Evolutionary conservation across 2,888 invertebrate genomes (phyloP), one percentile per base, ranked within the genome.

Genomic region (Volucella inanis): DNA sequence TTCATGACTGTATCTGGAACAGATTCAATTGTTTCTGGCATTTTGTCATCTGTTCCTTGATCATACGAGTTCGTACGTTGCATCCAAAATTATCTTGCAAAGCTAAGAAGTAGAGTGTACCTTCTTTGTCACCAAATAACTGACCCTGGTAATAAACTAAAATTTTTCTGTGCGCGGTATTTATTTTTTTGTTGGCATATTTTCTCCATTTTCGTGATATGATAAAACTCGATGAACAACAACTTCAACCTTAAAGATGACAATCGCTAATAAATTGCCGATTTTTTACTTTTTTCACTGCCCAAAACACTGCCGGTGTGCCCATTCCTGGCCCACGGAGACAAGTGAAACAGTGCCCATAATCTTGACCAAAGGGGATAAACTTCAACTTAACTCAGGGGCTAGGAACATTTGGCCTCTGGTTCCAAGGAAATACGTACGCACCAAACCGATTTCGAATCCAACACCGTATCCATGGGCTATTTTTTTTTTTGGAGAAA

Each of bases 241-340:
- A 50, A 49, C 79, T 61, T 79, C 76, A 71, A 49, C 79, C 67
- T 79, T 79, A 71, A 79, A 84, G 84, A 84, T 84, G 84, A 84
- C 79, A 84, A 84, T 75, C 84, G 52, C 71, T 76, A 80, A 84
- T 84, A 84, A 84, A 84, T 84, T 84, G 75, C 76, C 79, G 79
- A 79, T 79, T 55, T 79, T 75, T 65, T 31, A 31, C 6, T 31
- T 31, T 31, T 31, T 31, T 6, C 31, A 31, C 31, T 31, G 31
- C 0, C 31, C 31, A 31, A 50, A 71, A 50, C 61, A 55, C 50
- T 71, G 61, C 59, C 61, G 38, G 64, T 43, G 65, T 64, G 65
- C 64, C 65, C 84, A 79, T 75, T 75, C 41, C 47, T 45, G 75
- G 49, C 45, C 14, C 11, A 18, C 38, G 15, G 54, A 15, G 76